Base-by-base conservation (phyloP, 1,140 invertebrate genomes). In the Papilio glaucus region DNA sequence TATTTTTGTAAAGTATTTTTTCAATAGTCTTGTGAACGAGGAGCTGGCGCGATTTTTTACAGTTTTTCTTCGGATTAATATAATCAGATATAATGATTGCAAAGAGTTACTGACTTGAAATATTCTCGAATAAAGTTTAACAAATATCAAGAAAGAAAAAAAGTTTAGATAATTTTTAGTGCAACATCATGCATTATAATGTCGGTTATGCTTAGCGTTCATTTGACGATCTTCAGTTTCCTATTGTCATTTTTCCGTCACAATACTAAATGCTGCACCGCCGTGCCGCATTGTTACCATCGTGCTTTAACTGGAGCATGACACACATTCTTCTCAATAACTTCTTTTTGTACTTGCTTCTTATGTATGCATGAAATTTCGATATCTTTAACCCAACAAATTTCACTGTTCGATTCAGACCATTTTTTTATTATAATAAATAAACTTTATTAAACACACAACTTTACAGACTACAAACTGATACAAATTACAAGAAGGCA, bases 241-340 rank as follows among this genome's bases (percentile, higher is more conserved):
- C 39, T 49, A 68, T 68, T 68, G 39, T 37, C 24, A 68, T 49
- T 5, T 68, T 45, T 45, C 21, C 41, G 65, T 29, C 13, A 45
- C 65, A 68, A 68, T 49, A 49, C 24, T 49, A 68, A 68, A 68
- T 68, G 24, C 41, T 4, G 41, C 38, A 13, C 10, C 0, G 39
- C 39, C 8, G 24, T 41, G 21, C 42, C 45, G 15, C 15, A 45
- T 68, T 49, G 42, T 68, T 49, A 13, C 42, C 24, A 8, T 49
- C 39, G 65, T 49, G 10, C 21, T 42, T 68, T 29, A 68, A 29
- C 41, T 68, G 26, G 65, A 68, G 65, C 65, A 49, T 68, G 65
- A 45, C 65, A 68, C 24, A 68, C 41, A 68, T 68, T 68, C 65
- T 68, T 49, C 65, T 68, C 39, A 29, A 45, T 45, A 24, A 49